Evolutionary conservation across 2,888 invertebrate species (phyloP), one percentile per base, ranked within the genome.

Genomic region (Caenorhabditis drosophilae): DNA sequence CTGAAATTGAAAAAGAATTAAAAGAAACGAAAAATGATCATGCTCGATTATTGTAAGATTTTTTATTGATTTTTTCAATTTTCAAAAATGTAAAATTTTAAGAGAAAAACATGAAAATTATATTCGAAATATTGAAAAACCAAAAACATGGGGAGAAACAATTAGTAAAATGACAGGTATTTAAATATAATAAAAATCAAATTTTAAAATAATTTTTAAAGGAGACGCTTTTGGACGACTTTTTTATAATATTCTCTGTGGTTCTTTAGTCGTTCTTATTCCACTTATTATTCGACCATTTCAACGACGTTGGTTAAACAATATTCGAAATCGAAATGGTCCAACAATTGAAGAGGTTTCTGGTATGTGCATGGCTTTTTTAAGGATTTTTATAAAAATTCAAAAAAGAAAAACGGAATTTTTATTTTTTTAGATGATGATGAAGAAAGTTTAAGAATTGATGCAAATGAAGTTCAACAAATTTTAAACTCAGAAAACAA

Each of bases 281-380:
- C 66, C 66, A n/a, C 44, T 66, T 20, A n/a, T 66, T 7, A 27
- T 66, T 23, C 59, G 66, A 7, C 66, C 66, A 31, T 55, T 66
- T 25, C 66, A 66, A 56, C 18, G 66, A 20, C 47, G 66, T 54
- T 66, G 66, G 66, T 27, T 66, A 15, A 27, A 53, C 2, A 52
- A 50, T 1, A 15, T 61, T 18, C 36, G 57, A 18, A 53, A 49
- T n/a, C 42, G 63, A 49, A 46, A 63, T 45, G 56, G 61, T 3
- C 63, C 63, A 25, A 63, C 53, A 1, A 63, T 63, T 57, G 57
- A 63, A 63, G 63, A 63, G 63, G 63, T 63, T 36, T 46, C 57
- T 63, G 63, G 63, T 63, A 63, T 48, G 63, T 63, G 57, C 56
- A 62, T 62, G 62, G 62, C 62, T 62, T 56, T 16, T 23, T 6